Evolutionary conservation across 2,797 vertebrate species (phyloP), one percentile per base, ranked within the genome.

Genomic region (Oryzias dopingdopingensis): DNA sequence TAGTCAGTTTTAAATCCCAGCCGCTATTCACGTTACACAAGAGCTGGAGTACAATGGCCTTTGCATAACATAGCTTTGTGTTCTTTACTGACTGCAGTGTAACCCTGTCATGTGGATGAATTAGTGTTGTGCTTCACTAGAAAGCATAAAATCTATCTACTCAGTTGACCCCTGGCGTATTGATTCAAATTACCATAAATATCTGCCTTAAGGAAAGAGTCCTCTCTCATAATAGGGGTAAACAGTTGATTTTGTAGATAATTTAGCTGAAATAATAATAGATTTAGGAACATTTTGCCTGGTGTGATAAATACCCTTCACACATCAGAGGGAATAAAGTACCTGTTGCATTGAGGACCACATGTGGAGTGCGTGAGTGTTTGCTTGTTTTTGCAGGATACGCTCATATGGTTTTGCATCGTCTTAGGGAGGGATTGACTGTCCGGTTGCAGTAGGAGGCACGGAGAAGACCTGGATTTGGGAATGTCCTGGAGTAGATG

Each of bases 211-310:
- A 65, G 60, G 50, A 65, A 62, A 72, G 64, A 61, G 72, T 79
- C 69, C 61, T 72, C 50, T 65, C 59, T 62, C 60, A 66, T 79
- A 74, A 80, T 43, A 46, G 54, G 12, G 52, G 46, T 56, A 59
- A 24, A 68, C 51, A 48, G 52, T 52, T 48, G 69, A 79, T 79
- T 83, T 67, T 72, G 68, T 72, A 52, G 67, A 75, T 76, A 75
- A 71, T 73, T 63, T 54, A 56, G 67, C 52, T 70, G 71, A 80
- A 78, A 83, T 62, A 72, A 64, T 87, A 84, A 90, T 87, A 81
- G 83, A 72, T 70, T 70, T 82, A 77, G 83, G 72, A 82, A 82
- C 77, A 63, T 67, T 79, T 79, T 69, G 70, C 74, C 82, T 70
- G 59, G 56, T 20, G 65, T 53, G 78, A 82, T 89, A 83, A 89